Percentiles rank a stretch among this genome's conserved stretches.
phyloP scores from a whole-genome alignment of 2,797 vertebrate species.

The Hemitrygon akajei region DNA sequence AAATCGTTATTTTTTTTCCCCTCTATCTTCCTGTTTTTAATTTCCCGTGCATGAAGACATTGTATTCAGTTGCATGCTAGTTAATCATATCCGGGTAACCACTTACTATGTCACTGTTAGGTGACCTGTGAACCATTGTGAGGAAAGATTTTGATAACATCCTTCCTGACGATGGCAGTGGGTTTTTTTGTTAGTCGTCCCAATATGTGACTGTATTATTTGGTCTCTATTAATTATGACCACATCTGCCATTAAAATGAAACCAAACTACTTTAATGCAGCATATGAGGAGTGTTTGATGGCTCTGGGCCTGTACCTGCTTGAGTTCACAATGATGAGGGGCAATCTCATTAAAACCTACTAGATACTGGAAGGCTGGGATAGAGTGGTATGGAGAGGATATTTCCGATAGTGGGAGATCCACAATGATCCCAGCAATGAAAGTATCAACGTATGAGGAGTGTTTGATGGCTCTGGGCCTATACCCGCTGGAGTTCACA shows the following conservation, averaged over 20 bases:
- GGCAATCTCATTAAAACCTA: too few relatives aligned
- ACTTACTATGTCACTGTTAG: background rate
- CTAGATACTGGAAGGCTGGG: too few relatives aligned
- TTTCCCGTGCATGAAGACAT: conserved; percentile 53
- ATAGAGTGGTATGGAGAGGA: too few relatives aligned
- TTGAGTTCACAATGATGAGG: too few relatives aligned
- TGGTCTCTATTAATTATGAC: conserved; percentile 18
- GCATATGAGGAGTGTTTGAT: conserved; percentile 44
- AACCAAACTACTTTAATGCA: conserved; percentile 47
- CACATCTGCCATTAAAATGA: background rate
- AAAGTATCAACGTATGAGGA: too few relatives aligned
- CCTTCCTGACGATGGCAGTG: background rate
- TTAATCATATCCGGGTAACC: conserved; percentile 47
- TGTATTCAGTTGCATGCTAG: conserved; percentile 75
- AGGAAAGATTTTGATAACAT: background rate
- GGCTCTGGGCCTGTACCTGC: too few relatives aligned
- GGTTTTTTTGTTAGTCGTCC: background rate
- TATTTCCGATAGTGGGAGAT: too few relatives aligned
- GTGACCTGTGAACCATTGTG: background rate
- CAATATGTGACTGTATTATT: conserved; percentile 26
- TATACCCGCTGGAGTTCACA: too few relatives aligned
- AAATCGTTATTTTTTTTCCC: background rate
- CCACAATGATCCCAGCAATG: too few relatives aligned
- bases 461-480: too few relatives aligned
- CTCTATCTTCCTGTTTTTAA: conserved; percentile 6